Evolutionary conservation across 2,797 vertebrate species (phyloP), one percentile per base, ranked within the genome.

Genomic region (Micropoecilia bifurca): DNA sequence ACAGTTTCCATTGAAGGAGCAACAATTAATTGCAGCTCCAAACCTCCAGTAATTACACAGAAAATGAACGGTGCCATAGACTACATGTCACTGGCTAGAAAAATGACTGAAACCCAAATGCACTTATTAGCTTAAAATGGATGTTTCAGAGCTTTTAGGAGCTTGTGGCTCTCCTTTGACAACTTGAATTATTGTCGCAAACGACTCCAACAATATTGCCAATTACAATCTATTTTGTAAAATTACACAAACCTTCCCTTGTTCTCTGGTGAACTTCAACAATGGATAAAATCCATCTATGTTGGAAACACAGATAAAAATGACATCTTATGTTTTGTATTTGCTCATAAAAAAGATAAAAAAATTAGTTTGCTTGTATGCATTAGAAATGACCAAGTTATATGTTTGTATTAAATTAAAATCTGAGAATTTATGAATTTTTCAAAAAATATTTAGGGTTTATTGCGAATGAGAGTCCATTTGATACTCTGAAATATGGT

Each of bases 241-340:
- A 57, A 69, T 50, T 2, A 75, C 20, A 53, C 47, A 47, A 13
- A 9, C 39, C 41, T 68, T 39, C 77, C 12, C 71, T 45, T 68
- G 39, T 55, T 68, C 46, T 73, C 55, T 41, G 41, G 76, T 13
- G 45, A 41, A 46, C 61, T 48, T 45, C 50, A n/a, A 22, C 36
- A 46, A 76, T 36, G 68, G 69, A 43, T 77, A 48, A 55, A 73
- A 71, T 75, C 53, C 41, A 50, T 80, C 74, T n/a, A 75, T 81
- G 55, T 73, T 50, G 77, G 74, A 28, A 46, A 47, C 22, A n/a
- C 47, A 63, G 13, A 61, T 18, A 53, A 9, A 55, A 18, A 48
- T 46, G 43, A 25, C 7, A 75, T n/a, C 33, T 10, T 2, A 71
- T 39, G 13, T 39, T 55, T 36, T 39, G 30, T 8, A 36, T 69